Percentiles rank a stretch among this genome's conserved stretches.
Evolutionary conservation across 2,113 vertebrate species (phyloP).

Genomic region (Proteles cristata): DNA sequence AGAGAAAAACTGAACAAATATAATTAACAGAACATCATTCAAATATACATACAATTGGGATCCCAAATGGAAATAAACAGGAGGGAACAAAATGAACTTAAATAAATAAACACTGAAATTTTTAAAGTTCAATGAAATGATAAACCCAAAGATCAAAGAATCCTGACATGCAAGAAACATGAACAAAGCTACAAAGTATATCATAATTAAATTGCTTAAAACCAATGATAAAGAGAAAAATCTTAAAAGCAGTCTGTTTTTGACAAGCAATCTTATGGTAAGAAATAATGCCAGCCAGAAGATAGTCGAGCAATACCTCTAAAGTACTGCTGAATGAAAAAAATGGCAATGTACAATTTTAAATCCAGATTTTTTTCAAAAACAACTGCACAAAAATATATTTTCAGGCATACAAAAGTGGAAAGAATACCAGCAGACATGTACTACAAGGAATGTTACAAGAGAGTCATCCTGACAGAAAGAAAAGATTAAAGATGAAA

Average conservation of each 20-base stretch:
- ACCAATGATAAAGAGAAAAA: neutral
- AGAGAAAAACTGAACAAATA: neutral
- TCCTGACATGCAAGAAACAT: neutral
- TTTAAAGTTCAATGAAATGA: neutral
- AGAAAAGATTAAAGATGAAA: slow-evolving; percentile 27
- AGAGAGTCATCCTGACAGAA: neutral
- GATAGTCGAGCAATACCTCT: neutral
- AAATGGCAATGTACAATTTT: neutral
- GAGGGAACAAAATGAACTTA: neutral
- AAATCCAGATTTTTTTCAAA: neutral
- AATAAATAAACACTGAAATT: slow-evolving; percentile 8
- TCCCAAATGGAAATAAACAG: neutral
- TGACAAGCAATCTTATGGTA: neutral
- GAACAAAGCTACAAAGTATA: neutral
- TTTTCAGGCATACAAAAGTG: neutral
- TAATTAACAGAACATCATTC: neutral
- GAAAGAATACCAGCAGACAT: neutral
- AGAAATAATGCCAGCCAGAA: neutral
- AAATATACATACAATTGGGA: neutral
- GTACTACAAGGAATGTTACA: neutral
- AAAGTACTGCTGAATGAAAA: neutral
- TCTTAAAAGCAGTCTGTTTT: neutral
- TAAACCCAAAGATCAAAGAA: neutral
- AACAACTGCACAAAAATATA: neutral
- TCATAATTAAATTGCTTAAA: slow-evolving; percentile 11